Conservation (phyloP, 1,140 invertebrate genomes). For the Drosophila ambigua region DNA sequence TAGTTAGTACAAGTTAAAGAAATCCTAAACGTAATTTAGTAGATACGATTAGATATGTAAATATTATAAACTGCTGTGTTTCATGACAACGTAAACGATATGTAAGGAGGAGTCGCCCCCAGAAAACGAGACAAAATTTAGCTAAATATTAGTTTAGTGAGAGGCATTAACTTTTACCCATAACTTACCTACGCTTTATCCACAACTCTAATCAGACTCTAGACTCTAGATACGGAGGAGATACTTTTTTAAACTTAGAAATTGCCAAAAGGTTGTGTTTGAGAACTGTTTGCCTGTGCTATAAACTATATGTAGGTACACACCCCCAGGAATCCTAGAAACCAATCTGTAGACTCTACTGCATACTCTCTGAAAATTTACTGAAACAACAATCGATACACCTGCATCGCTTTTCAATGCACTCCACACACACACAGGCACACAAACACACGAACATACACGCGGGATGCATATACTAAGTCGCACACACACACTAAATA, state of each 20-base stretch:
- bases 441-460: constrained; percentile 1
- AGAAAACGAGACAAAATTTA: constrained; percentile 7
- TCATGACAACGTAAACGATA: constrained; percentile 80
- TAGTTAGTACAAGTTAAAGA: constrained; percentile 75
- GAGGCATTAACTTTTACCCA: constrained; percentile 30
- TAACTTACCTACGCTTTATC: constrained; percentile 56
- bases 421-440: constrained; percentile 33
- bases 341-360: constrained; percentile 25
- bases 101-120: constrained; percentile 44
- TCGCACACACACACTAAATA: constrained; percentile 49
- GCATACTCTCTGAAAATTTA: constrained; percentile 14
- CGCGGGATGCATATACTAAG: constrained; percentile 13
- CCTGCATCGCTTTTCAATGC: constrained; percentile 67
- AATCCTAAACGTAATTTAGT: constrained; percentile 53
- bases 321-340: constrained; percentile 34
- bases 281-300: constrained; percentile 71
- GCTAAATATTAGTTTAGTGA: constrained; percentile 54
- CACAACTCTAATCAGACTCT: constrained; percentile 34
- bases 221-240: constrained; percentile 28
- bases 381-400: constrained; percentile 21
- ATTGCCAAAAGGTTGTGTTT: constrained; percentile 67
- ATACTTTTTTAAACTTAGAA: constrained; percentile 29
- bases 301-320: constrained; percentile 5
- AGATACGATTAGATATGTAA: constrained; percentile 58
- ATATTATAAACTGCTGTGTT: constrained; percentile 78